Evolutionary conservation across 2,888 invertebrate species (phyloP).

Genomic region (Brachyptera putata): DNA sequence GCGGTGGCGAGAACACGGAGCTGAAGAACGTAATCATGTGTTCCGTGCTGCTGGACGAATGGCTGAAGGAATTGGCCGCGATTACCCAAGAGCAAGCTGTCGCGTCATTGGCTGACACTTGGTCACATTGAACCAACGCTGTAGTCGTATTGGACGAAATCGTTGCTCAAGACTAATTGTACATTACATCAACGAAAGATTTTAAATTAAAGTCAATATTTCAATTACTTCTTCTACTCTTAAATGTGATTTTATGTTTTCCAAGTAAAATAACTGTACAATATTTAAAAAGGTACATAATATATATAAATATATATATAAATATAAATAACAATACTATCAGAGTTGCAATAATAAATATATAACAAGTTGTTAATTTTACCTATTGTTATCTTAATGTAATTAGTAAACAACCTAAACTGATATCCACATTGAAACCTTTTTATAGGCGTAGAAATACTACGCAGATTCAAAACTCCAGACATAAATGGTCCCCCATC

Average conservation of each 20-base stretch:
- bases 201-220: background rate
- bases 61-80: slow-evolving; percentile 92
- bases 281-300: too few species aligned
- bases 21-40: slow-evolving; percentile 66
- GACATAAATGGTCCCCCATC: too few species aligned
- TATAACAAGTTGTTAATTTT: background rate
- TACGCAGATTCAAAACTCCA: too few species aligned
- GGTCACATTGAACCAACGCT: background rate
- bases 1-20: slow-evolving; percentile 22
- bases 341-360: slow-evolving; percentile 6
- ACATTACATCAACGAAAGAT: background rate
- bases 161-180: too few species aligned
- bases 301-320: too few species aligned
- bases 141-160: too few species aligned
- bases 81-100: slow-evolving; percentile 88
- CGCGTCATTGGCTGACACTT: slow-evolving; percentile 14
- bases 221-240: background rate
- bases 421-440: too few species aligned
- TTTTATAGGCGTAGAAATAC: too few species aligned
- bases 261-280: background rate
- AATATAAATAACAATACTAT: background rate
- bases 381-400: too few species aligned
- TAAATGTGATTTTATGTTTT: background rate
- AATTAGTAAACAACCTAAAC: too few species aligned
- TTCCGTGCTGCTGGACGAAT: slow-evolving; percentile 89